Conservation (phyloP, 1,140 invertebrate species). For the Papilio machaon region DNA sequence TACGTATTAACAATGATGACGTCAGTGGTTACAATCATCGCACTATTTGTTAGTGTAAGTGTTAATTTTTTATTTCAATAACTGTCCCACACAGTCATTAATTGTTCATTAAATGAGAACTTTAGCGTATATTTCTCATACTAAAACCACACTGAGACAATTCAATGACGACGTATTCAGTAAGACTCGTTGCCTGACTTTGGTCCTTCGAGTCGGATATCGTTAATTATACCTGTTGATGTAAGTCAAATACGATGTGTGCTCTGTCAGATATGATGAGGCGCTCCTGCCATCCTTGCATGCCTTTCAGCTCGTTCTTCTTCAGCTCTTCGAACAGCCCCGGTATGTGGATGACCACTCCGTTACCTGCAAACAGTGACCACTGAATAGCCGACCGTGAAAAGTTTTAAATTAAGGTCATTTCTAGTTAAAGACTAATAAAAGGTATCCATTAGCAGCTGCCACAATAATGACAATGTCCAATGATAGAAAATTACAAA, state of each 20-base stretch:
- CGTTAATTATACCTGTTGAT: slow-evolving; percentile 85
- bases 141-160: too few species aligned
- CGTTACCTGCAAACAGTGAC: slow-evolving; percentile 90
- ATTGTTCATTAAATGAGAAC: neutral
- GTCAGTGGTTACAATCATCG: neutral
- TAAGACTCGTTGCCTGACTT: neutral
- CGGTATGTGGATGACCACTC: slow-evolving; percentile 98
- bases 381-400: slow-evolving; percentile 36
- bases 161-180: neutral
- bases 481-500: too few species aligned
- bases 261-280: slow-evolving; percentile 97
- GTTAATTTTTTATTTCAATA: too few species aligned
- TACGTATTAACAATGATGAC: neutral
- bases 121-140: neutral
- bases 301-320: slow-evolving; percentile 95
- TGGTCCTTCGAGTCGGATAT: slow-evolving; percentile 29
- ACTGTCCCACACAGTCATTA: neutral
- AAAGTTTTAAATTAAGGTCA: neutral
- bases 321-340: slow-evolving; percentile 97
- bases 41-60: too few species aligned
- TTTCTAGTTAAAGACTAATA: too few species aligned
- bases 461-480: too few species aligned
- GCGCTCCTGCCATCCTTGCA: slow-evolving; percentile 91
- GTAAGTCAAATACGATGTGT: slow-evolving; percentile 96
- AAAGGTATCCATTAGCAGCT: too few species aligned